Percentiles rank a stretch among this genome's conserved stretches.
phyloP scores from a whole-genome alignment of 2,888 invertebrate species.

The Leptopilina drosophilae region DNA sequence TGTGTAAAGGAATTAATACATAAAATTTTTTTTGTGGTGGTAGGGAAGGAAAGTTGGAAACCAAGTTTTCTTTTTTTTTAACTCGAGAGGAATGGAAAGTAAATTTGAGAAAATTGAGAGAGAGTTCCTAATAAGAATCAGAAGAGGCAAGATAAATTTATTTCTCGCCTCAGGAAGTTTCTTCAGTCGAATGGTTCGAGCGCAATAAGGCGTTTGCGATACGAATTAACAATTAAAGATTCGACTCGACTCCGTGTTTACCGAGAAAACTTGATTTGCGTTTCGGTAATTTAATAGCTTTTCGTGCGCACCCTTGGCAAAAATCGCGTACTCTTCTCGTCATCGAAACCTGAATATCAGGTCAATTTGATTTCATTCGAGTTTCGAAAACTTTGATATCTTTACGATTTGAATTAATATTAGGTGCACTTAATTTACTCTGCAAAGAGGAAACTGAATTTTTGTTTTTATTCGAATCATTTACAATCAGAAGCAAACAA shows the following conservation, averaged over 20 bases:
- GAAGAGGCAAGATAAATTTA: constrained; percentile 11
- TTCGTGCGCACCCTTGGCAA: background rate
- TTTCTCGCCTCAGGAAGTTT: constrained; percentile 37
- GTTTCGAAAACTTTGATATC: background rate
- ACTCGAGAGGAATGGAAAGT: background rate
- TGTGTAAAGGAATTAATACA: no score
- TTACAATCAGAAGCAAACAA: no score
- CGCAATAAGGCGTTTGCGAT: constrained; percentile 33
- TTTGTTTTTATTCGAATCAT: no score
- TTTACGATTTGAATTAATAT: background rate
- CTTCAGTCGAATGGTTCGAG: background rate
- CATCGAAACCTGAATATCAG: background rate
- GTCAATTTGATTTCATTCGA: background rate
- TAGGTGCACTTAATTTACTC: no score
- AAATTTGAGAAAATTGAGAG: background rate
- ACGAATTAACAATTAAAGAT: constrained; percentile 36
- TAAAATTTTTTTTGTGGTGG: no score
- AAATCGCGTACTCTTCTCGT: background rate
- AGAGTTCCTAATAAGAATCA: background rate
- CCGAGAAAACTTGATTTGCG: constrained; percentile 28
- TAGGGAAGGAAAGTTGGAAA: background rate
- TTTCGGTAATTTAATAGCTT: constrained; percentile 9
- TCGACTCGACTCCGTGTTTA: constrained; percentile 13
- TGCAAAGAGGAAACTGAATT: no score
- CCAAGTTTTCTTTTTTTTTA: background rate